phyloP scores from a whole-genome alignment of 2,888 invertebrate genomes.

The Plemyria rubiginata region DNA sequence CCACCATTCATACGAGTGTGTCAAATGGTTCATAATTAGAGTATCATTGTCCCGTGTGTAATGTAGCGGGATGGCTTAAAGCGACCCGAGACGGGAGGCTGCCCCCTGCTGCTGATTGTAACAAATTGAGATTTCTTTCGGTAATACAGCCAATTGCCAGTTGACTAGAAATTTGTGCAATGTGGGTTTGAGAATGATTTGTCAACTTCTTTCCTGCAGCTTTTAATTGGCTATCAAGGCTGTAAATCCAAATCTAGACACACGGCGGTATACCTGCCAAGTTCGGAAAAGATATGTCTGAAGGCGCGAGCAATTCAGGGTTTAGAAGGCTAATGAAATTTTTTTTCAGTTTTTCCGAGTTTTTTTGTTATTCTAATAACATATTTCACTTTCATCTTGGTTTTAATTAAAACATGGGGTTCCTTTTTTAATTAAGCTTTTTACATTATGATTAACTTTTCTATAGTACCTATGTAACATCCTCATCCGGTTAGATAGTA shows the following conservation, averaged over 20 bases:
- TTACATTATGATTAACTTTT: too few relatives aligned
- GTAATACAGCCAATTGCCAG: conserved; percentile 53
- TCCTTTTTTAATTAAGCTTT: too few relatives aligned
- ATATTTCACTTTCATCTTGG: too few relatives aligned
- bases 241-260: not conserved
- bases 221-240: conserved; percentile 15
- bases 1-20: conserved; percentile 64
- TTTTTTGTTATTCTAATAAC: too few relatives aligned
- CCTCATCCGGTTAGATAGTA: not conserved
- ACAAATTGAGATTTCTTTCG: conserved; percentile 78
- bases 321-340: too few relatives aligned
- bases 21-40: conserved; percentile 81
- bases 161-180: conserved; percentile 47
- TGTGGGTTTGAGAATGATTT: conserved; percentile 68
- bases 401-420: too few relatives aligned
- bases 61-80: conserved; percentile 64
- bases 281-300: too few relatives aligned
- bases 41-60: conserved; percentile 76
- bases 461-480: too few relatives aligned
- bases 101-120: conserved; percentile 72
- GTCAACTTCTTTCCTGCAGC: conserved; percentile 45
- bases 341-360: too few relatives aligned
- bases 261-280: too few relatives aligned
- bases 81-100: conserved; percentile 52
- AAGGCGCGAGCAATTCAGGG: too few relatives aligned